Evolutionary conservation across 2,888 invertebrate species (phyloP).

Genomic region (Itoplectis maculator): DNA sequence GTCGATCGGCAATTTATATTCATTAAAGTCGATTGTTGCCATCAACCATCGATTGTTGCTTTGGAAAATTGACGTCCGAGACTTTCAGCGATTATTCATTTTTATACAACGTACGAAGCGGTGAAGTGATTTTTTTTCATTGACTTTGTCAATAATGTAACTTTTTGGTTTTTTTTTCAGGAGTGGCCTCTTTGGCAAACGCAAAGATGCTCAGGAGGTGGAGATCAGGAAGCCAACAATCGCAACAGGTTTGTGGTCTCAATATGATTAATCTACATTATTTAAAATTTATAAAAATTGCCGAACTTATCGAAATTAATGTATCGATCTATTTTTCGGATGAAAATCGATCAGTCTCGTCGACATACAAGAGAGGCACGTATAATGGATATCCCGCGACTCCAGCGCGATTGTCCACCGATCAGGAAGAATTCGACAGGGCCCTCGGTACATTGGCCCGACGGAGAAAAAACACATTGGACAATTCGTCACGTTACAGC

Average conservation of each 20-base stretch:
- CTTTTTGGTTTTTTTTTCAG: slow-evolving; percentile 69
- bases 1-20: slow-evolving; percentile 41
- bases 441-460: slow-evolving; percentile 80
- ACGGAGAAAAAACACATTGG: slow-evolving; percentile 80
- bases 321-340: neutral
- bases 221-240: slow-evolving; percentile 77
- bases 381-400: slow-evolving; percentile 72
- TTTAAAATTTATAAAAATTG: neutral
- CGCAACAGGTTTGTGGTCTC: slow-evolving; percentile 76
- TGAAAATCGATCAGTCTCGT: slow-evolving; percentile 73
- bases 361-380: slow-evolving; percentile 77
- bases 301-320: neutral
- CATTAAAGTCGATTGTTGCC: slow-evolving; percentile 39
- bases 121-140: slow-evolving; percentile 7
- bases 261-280: neutral
- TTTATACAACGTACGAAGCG: neutral
- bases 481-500: slow-evolving; percentile 75
- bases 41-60: no score
- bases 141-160: slow-evolving; percentile 1
- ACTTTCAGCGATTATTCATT: neutral
- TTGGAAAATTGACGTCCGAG: slow-evolving; percentile 26
- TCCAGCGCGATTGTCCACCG: slow-evolving; percentile 73
- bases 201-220: slow-evolving; percentile 74
- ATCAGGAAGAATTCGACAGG: slow-evolving; percentile 81
- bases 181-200: slow-evolving; percentile 81